Percentiles rank a stretch among this genome's conserved stretches.
Evolutionary conservation across 2,888 invertebrate species (phyloP).

Genomic region (Epistrophella euchroma): DNA sequence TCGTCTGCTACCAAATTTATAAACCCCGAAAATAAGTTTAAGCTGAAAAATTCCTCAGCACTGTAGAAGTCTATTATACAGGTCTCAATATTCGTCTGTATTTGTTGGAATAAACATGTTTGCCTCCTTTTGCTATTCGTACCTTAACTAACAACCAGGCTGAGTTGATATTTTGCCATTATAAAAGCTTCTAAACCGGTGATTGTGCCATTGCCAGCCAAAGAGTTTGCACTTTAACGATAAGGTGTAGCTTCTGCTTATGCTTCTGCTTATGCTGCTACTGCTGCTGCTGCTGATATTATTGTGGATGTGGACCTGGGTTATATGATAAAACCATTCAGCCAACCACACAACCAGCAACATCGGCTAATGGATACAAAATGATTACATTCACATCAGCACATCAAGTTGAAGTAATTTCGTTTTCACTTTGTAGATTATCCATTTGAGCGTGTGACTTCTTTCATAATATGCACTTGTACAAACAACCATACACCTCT

Average conservation of each 20-base stretch:
- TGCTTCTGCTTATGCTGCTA: not conserved
- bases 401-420: constrained; percentile 74
- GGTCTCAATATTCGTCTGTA: not conserved
- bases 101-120: constrained; percentile 26
- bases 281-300: not conserved
- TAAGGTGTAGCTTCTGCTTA: constrained; percentile 29
- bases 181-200: constrained; percentile 44
- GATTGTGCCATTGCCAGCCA: constrained; percentile 30
- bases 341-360: constrained; percentile 35
- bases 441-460: constrained; percentile 67
- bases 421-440: constrained; percentile 74
- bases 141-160: constrained; percentile 55
- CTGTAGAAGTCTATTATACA: not conserved
- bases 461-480: constrained; percentile 37
- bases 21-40: too few relatives aligned
- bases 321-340: not conserved
- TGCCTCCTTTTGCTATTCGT: constrained; percentile 46
- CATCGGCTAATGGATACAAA: constrained; percentile 65
- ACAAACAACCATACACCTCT: not conserved
- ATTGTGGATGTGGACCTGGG: constrained; percentile 20
- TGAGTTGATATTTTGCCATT: constrained; percentile 57
- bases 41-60: not conserved
- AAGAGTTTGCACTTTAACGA: constrained; percentile 21
- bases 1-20: too few relatives aligned
- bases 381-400: constrained; percentile 71